phyloP scores from a whole-genome alignment of 1,140 invertebrate species.

The Phymastichus coffea region DNA sequence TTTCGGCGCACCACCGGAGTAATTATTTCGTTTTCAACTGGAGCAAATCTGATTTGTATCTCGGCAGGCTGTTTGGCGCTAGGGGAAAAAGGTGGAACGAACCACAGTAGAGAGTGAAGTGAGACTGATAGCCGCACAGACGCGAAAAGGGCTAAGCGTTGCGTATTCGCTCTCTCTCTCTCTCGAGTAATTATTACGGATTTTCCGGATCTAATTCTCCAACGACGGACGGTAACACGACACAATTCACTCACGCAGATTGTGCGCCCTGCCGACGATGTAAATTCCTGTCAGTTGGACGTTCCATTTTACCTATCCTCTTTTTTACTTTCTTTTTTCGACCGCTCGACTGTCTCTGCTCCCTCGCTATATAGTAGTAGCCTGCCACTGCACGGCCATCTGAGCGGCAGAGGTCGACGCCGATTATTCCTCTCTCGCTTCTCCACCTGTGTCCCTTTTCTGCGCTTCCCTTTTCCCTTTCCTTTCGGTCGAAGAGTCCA shows the following conservation, averaged over 20 bases:
- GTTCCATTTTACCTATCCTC: conserved; percentile 50
- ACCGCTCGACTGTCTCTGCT: conserved; percentile 4
- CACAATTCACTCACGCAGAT: conserved; percentile 57
- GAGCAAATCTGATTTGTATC: too few relatives aligned
- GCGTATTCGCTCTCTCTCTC: too few relatives aligned
- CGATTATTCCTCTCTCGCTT: conserved; percentile 21
- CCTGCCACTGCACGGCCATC: too few relatives aligned
- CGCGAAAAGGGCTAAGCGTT: conserved; percentile 41
- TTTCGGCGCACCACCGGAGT: too few relatives aligned
- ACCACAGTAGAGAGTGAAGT: too few relatives aligned
- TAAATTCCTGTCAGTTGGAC: conserved; percentile 54
- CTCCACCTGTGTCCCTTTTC: conserved; percentile 27
- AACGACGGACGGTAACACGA: conserved; percentile 55
- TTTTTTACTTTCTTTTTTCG: conserved; percentile 32
- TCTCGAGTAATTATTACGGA: conserved; percentile 57
- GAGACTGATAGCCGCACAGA: not conserved
- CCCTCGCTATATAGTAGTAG: not conserved
- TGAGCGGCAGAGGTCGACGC: conserved; percentile 6
- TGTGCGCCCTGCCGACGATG: conserved; percentile 46
- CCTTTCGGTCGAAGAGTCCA: conserved; percentile 9
- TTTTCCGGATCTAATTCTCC: conserved; percentile 57
- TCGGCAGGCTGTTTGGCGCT: too few relatives aligned
- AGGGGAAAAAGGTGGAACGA: too few relatives aligned
- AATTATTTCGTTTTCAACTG: too few relatives aligned
- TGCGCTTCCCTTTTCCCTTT: conserved; percentile 13